Evolutionary conservation across 1,140 invertebrate genomes (phyloP), one percentile per base, ranked within the genome.

Genomic region (Notospermus geniculatus): DNA sequence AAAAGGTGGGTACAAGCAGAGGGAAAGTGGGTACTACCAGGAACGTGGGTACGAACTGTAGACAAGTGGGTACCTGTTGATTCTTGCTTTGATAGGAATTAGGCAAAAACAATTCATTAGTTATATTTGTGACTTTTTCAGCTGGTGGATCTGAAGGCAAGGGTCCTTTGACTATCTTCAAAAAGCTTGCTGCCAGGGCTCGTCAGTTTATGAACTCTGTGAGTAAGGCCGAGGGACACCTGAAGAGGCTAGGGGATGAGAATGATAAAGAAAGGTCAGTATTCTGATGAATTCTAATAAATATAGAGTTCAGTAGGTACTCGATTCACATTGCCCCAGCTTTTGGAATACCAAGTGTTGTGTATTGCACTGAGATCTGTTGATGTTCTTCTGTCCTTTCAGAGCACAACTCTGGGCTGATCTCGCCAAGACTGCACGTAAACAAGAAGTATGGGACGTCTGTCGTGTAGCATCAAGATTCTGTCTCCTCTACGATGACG

Each of bases 391-490:
- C n/a, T n/a, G n/a, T n/a, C n/a, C n/a, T n/a, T n/a, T n/a, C n/a
- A n/a, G n/a, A n/a, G 71, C 73, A 23, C 60, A 69, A 52, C 60
- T 82, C 7, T 82, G 81, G 81, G 77, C 65, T 54, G 81, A 82
- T 67, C 63, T 82, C 4, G 73, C 75, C 1, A 79, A 79, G 63
- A 75, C 73, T 23, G 79, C 80, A 7, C 59, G 80, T 7, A 80
- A 79, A 65, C 78, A 80, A 59, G 73, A 80, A 71, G 75, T 80
- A 0, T 82, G 81, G 81, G 80, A 82, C 63, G 75, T 82, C 1
- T 82, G 80, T 64, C 68, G 79, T 27, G 76, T 79, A 0, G 79
- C 80, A 9, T 62, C 72, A 13, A 64, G 72, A 54, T 82, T 81
- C 66, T 79, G 76, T 69, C 69, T 82, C 0, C 65, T 81, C 0